Base-by-base conservation (phyloP, 2,888 invertebrate species). In the Lithosia quadra region DNA sequence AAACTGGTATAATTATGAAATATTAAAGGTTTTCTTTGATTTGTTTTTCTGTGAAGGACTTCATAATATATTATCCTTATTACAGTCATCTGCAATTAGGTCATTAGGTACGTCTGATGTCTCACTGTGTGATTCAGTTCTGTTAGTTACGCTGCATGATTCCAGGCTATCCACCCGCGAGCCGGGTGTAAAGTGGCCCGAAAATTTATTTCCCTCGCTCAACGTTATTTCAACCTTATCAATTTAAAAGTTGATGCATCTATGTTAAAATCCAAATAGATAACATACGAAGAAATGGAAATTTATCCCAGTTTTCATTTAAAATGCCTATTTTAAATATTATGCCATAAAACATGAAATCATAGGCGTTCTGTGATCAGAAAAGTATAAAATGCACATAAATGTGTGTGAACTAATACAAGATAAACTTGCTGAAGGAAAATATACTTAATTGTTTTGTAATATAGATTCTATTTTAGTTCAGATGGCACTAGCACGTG, bases 401-500 rank as follows among this genome's bases (percentile, higher is more conserved):
- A 59, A 39, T 43, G n/a, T 33, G 22, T 28, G 36, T 11, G 11
- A 36, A 11, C 36, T 11, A 56, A 28, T 15, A 49, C 24, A 63
- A 34, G 33, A 49, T 4, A 9, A 49, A 7, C 21, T 34, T 59
- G 13, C 11, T 22, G 55, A 59, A 43, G 15, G 0, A 71, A 71
- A 69, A 33, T 0, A 21, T n/a, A 64, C 63, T 53, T 65, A 13
- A 13, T 59, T 1, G 1, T 5, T 34, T 34, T 5, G 34, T 21
- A 34, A 0, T 7, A 33, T 9, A 57, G 18, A n/a, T 28, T 57
- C 3, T 33, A 34, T 33, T 34, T 7, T 33, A 33, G n/a, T 36
- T 36, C 36, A 13, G 15, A 39, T 11, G 1, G 1, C 39, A 39
- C 39, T 43, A n/a, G 11, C 28, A 22, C 22, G 9, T 81, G 85